Conservation (phyloP, 2,797 vertebrate species). For the Malurus leucopterus region DNA sequence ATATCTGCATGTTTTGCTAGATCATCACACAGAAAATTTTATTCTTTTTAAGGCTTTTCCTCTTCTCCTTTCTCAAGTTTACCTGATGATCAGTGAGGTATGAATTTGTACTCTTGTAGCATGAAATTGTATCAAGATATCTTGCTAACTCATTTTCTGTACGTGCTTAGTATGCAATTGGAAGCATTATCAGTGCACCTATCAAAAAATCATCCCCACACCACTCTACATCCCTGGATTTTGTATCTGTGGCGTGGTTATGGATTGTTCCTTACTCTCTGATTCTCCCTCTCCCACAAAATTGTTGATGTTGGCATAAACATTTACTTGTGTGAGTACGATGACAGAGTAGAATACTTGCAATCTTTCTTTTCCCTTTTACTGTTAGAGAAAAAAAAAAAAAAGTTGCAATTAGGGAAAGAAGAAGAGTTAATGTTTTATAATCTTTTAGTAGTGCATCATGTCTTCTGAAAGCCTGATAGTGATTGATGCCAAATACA, state of each 20-base stretch:
- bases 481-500: neutral
- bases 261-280: neutral
- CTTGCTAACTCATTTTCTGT: neutral
- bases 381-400: neutral
- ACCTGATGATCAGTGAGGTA: neutral
- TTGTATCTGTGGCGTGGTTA: neutral
- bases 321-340: neutral
- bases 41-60: neutral
- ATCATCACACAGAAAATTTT: neutral
- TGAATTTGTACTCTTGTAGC: neutral
- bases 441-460: neutral
- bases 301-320: neutral
- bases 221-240: neutral
- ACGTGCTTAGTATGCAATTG: neutral
- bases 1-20: neutral
- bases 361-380: neutral
- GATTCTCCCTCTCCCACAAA: rapidly evolving
- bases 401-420: neutral
- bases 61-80: neutral
- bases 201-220: neutral
- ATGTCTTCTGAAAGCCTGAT: neutral
- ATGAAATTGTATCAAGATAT: neutral
- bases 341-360: neutral
- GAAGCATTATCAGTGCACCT: neutral
- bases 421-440: neutral